phyloP scores from a whole-genome alignment of 2,888 invertebrate genomes.

The Drosophila melanocephala region DNA sequence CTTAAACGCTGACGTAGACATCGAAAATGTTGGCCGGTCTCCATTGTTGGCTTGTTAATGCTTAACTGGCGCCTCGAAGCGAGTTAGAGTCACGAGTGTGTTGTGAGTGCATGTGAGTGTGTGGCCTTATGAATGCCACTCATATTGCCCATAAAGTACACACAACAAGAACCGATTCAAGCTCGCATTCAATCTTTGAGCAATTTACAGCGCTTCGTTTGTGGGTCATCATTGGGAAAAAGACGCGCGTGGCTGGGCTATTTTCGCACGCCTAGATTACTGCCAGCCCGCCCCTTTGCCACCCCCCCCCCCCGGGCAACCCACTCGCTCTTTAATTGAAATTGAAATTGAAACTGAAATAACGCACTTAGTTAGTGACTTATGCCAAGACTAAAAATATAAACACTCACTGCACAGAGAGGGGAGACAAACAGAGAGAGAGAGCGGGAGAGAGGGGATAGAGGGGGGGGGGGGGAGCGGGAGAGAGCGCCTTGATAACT shows the following conservation, averaged over 20 bases:
- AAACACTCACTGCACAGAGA: not conserved
- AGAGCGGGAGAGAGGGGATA: too few relatives aligned
- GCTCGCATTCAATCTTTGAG: slow-evolving; percentile 50
- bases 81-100: slow-evolving; percentile 5
- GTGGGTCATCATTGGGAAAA: slow-evolving; percentile 42
- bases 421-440: not conserved
- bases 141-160: slow-evolving; percentile 34
- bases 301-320: not conserved
- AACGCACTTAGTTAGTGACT: slow-evolving; percentile 65
- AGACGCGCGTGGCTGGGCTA: slow-evolving; percentile 56
- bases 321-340: slow-evolving; percentile 66
- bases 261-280: slow-evolving; percentile 69
- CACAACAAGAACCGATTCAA: slow-evolving; percentile 42
- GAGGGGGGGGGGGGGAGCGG: not conserved
- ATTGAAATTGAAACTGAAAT: slow-evolving; percentile 74
- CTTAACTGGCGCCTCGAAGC: slow-evolving; percentile 67
- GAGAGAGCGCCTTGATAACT: slow-evolving; percentile 25
- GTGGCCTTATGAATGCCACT: slow-evolving; percentile 65
- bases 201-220: slow-evolving; percentile 68
- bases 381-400: slow-evolving; percentile 71
- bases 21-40: slow-evolving; percentile 5
- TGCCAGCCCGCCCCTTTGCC: not conserved
- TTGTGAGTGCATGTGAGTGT: slow-evolving; percentile 7
- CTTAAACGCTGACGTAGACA: slow-evolving; percentile 26
- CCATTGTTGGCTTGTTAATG: slow-evolving; percentile 70